Evolutionary conservation across 2,113 vertebrate genomes (phyloP), one percentile per base, ranked within the genome.

Genomic region (Galeopterus variegatus): DNA sequence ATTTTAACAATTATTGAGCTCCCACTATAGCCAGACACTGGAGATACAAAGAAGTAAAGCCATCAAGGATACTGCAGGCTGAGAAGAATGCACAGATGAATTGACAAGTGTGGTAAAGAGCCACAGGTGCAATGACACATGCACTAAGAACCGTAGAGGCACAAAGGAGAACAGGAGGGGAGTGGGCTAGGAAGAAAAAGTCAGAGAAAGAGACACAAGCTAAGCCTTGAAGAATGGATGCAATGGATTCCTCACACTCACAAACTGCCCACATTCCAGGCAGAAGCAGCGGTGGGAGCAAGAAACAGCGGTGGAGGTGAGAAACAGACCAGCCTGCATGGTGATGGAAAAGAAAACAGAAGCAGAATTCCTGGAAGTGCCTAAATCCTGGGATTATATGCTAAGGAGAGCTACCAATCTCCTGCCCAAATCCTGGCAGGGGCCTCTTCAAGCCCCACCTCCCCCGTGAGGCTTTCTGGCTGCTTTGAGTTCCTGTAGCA

Each of bases 41-140:
- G 69, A 73, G 70, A 58, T 15, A 36, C 8, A 76, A 60, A 90
- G 45, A 62, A 7, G 7, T 48, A 45, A 58, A 89, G 60, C 33
- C 36, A 0, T 13, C 36, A 23, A 41, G 73, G 52, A 84, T 50
- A 50, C 36, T 69, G 24, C 31, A 31, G 72, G 65, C 52, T 60
- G 54, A 23, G 48, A 36, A 72, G 33, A 58, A 45, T 9, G 14
- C 24, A 65, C 17, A 21, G 60, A 26, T 0, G 5, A 26, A 54
- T 0, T 5, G 92, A 87, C 26, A 41, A 36, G 41, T 5, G 8
- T 50, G 36, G 8, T 13, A 10, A 82, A 77, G 52, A 41, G 19
- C 3, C 31, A 62, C 19, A 0, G 7, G 11, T 19, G 10, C 45
- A 45, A 4, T 4, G 9, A 67, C 14, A 80, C 65, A 24, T 0